Evolutionary conservation across 2,888 invertebrate species (phyloP), one percentile per base, ranked within the genome.

Genomic region (Tachystola acroxantha): DNA sequence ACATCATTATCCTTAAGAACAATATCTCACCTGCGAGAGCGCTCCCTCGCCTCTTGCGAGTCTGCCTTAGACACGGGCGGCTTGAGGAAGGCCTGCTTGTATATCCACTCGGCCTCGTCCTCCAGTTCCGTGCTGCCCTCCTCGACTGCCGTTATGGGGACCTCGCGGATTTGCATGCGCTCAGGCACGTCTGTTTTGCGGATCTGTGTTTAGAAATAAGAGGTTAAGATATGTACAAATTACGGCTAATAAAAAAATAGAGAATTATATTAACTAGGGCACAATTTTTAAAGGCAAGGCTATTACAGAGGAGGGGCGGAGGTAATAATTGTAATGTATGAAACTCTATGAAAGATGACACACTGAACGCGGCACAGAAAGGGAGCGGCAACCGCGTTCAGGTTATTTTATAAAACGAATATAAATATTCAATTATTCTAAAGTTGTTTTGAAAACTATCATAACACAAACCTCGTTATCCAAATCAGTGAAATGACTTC

Each of bases 81-180:
- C 51, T 94, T 94, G 50, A 92, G 90, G 82, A 99, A 99, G 0
- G 96, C 98, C 66, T 95, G 94, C 53, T 95, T 94, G 72, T 96
- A 97, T 47, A 99, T 98, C 99, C 99, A 99, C 56, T 97, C 95
- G 0, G 99, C 95, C 71, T 99, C 99, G 36, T 96, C 94, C 35
- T 96, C 95, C 26, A 99, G 68, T 70, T 99, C 99, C 0, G 91
- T 91, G 9, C 94, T 94, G 41, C 93, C 94, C 60, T 96, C 95
- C 0, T 92, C 89, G 0, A 95, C 94, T 0, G 94, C 76, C 0
- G 94, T 94, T 2, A 98, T 93, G 0, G 97, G 96, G 27, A 96
- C 92, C 57, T 94, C 92, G 1, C 98, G 91, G 36, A 97, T 85
- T 80, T 97, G 95, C 93, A 97, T 96, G 7, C 97, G 91, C 76